Conservation (phyloP, 53 echinoderm and acorn worm genomes). For the Stichopus horrens region DNA sequence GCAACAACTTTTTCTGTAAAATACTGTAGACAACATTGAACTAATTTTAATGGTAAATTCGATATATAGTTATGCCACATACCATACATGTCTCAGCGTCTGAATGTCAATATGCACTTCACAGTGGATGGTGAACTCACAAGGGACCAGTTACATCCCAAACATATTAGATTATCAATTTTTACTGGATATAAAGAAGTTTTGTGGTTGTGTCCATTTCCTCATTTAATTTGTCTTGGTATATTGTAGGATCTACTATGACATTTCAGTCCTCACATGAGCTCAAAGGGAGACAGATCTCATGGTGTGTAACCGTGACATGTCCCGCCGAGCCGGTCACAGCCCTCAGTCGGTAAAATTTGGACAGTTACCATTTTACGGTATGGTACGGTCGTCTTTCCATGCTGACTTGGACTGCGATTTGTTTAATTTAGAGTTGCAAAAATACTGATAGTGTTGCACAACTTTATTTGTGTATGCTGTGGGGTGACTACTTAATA, state of each 20-base stretch:
- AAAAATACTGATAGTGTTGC: neutral
- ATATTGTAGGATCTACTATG: neutral
- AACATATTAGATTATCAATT: neutral
- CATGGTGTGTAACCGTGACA: neutral
- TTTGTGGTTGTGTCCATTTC: neutral
- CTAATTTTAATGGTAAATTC: no score
- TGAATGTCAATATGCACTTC: neutral
- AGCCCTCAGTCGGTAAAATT: neutral
- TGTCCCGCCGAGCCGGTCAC: neutral
- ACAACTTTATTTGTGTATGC: neutral
- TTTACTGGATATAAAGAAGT: neutral
- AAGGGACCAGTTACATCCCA: neutral
- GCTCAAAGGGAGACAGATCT: neutral
- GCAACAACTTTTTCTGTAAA: no score
- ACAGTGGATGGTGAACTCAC: neutral
- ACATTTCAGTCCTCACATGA: neutral
- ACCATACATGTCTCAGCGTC: no score
- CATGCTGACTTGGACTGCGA: neutral
- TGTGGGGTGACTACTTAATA: neutral
- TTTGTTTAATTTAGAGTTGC: neutral
- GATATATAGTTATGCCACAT: no score
- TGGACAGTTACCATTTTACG: neutral
- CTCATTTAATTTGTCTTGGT: neutral
- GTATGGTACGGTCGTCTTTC: no score
- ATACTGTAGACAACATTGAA: no score